These are phyloP conservation scores for Semnornis frantzii DNA, from an alignment of 2,113 vertebrate genomes.

Conservation along the genomic window DNA sequence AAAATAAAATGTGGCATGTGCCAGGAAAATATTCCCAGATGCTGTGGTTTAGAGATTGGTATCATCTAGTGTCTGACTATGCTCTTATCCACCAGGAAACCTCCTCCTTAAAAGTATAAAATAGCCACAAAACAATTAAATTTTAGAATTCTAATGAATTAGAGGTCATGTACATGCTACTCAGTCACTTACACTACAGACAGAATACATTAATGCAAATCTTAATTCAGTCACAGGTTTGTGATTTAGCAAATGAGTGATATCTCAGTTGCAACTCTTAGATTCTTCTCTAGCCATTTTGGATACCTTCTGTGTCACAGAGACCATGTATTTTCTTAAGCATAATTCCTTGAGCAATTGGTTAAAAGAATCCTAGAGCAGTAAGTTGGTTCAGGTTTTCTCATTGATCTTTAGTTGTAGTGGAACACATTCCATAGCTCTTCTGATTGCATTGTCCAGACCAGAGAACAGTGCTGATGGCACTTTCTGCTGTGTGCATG, in stretches of 20 bases:
- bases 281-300: not conserved
- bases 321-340: not conserved
- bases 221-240: not conserved
- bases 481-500: not conserved
- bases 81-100: too few relatives aligned
- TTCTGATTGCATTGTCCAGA: not conserved
- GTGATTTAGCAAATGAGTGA: not conserved
- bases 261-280: not conserved
- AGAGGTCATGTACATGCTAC: fast-evolving
- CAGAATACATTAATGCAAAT: not conserved
- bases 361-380: too few relatives aligned
- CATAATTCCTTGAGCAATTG: not conserved
- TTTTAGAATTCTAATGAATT: not conserved
- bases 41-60: not conserved
- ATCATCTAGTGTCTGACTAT: not conserved
- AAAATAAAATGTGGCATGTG: not conserved
- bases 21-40: not conserved
- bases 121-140: not conserved
- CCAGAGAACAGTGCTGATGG: not conserved
- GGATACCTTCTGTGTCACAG: not conserved
- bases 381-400: not conserved
- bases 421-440: not conserved
- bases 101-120: not conserved
- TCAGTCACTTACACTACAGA: not conserved
- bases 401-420: not conserved